Conservation (phyloP, 2,797 vertebrate genomes). For the Etheostoma nigrum region DNA sequence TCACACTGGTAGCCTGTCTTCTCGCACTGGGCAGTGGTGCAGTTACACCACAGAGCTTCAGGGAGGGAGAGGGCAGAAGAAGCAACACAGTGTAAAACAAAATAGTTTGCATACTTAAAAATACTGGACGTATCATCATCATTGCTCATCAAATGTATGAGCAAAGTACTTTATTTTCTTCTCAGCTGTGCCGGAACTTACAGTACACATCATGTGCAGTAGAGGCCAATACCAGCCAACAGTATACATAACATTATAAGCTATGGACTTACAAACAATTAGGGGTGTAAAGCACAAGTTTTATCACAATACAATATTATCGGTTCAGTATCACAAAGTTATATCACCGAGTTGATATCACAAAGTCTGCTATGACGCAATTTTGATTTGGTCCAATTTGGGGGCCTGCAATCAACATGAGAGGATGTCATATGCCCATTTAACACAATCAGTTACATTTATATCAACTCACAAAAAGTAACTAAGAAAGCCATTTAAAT, state of each 20-base stretch:
- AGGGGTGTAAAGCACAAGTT: no score
- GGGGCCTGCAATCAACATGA: no score
- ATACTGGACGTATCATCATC: background rate
- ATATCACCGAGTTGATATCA: no score
- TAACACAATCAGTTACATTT: no score
- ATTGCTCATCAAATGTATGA: background rate
- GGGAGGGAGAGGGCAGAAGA: background rate
- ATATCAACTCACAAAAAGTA: no score
- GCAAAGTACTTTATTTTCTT: background rate
- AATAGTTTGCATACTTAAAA: background rate
- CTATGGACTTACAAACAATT: background rate
- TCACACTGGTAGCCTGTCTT: conserved; percentile 91
- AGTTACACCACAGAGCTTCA: conserved; percentile 91
- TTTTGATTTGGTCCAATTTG: no score
- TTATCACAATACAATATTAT: no score
- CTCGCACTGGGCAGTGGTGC: conserved; percentile 87
- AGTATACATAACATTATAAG: background rate
- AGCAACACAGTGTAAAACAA: background rate
- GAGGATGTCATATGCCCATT: no score
- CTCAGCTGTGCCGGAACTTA: background rate
- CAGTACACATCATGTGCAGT: background rate
- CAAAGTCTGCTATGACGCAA: no score
- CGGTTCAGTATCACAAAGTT: no score
- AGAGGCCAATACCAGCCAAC: background rate
- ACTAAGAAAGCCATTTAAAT: no score